Evolutionary conservation across 2,113 vertebrate species (phyloP), one percentile per base, ranked within the genome.

Genomic region (Ammodytes marinus): DNA sequence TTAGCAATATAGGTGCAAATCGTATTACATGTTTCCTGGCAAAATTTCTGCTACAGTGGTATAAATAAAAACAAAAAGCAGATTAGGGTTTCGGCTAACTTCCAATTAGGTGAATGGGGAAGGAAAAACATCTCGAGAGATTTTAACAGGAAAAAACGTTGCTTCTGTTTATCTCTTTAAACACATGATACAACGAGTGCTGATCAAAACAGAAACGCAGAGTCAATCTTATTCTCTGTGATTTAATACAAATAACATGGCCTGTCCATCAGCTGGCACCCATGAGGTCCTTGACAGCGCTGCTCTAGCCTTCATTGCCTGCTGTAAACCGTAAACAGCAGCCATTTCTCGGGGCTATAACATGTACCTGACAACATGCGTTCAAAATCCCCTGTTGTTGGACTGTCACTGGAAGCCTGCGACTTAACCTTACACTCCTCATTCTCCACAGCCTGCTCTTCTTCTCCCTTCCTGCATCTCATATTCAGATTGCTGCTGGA

Each of bases 401-500:
- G 17, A 70, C 76, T 66, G 78, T 82, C 83, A 69, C 77, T 8
- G 39, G 55, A 45, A 74, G 75, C 71, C 75, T 52, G 67, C 10
- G n/a, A 66, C 77, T 70, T 85, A 52, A 88, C 87, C 90, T 88
- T 89, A 90, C 75, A 59, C 66, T 86, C 80, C 63, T 73, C 77
- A 49, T 77, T 80, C 64, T 77, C 68, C 69, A 54, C 49, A 57
- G 54, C 67, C 27, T 15, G 13, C 69, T 82, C 53, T 11, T 68
- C 47, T 53, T 69, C 75, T 37, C 69, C 53, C 54, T 47, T n/a
- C 46, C 69, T 65, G 42, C 37, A 73, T 85, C 50, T 55, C 53
- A 77, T 72, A 67, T 85, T 79, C 76, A 87, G 66, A 90, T 78
- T 72, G 54, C 68, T 40, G 60, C 57, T 58, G 76, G 57, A 64